Percentiles rank a stretch among this genome's conserved stretches.
Conservation (phyloP, 2,113 vertebrate species). For the Limnothrissa miodon region DNA sequence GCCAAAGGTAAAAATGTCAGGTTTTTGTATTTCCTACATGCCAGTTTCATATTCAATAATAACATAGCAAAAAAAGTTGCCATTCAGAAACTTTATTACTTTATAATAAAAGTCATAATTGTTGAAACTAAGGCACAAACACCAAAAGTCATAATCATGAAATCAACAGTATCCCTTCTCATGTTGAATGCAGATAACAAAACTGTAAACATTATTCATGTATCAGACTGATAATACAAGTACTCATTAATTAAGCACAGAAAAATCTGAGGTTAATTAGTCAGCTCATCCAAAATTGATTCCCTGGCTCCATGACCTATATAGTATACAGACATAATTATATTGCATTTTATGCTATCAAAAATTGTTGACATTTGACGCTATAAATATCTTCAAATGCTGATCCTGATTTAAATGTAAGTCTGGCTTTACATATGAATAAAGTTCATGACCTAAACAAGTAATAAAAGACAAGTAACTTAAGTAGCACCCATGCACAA, state of each 20-base stretch:
- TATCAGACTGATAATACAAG: neutral
- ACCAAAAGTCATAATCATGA: neutral
- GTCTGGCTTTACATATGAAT: neutral
- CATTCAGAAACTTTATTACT: neutral
- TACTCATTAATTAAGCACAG: neutral
- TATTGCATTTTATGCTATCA: neutral
- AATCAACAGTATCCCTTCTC: neutral
- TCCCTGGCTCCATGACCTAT: neutral
- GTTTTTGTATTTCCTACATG: neutral
- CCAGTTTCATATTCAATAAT: neutral
- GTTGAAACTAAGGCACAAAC: constrained; percentile 5
- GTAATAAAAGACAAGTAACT: neutral
- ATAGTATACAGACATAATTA: neutral
- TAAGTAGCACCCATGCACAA: neutral
- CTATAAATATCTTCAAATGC: neutral
- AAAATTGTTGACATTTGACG: neutral
- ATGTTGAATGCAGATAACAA: neutral
- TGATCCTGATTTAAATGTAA: neutral
- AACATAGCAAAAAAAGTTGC: neutral
- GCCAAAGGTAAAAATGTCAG: neutral
- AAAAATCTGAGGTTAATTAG: neutral
- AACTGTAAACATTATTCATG: neutral
- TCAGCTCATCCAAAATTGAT: neutral
- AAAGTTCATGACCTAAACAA: neutral
- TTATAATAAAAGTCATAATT: neutral